Base-by-base conservation (phyloP, 2,888 invertebrate species). In the Hylaea fasciaria region DNA sequence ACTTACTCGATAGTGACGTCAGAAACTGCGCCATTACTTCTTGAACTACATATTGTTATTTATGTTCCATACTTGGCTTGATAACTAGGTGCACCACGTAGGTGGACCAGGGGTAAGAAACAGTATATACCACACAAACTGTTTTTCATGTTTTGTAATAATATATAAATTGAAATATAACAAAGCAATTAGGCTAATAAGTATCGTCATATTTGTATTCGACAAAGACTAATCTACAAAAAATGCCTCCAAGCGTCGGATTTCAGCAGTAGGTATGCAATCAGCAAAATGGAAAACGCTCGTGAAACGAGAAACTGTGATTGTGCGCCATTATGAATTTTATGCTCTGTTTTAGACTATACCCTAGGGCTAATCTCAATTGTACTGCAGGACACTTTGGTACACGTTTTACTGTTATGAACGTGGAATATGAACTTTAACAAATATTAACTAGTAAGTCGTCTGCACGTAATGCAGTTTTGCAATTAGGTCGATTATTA, bases 221-320 rank as follows among this genome's bases (percentile, higher is more conserved):
- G 32, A 45, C 28, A 45, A 29, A 43, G 44, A 48, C 7, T 32
- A 37, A 49, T 50, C 13, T 45, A 45, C n/a, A 49, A 52, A 48
- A 52, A n/a, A 43, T 29, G 13, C 29, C n/a, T 10, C 39, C 29
- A 12, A 17, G 44, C 17, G 44, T 60, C 35, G 17, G 40, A 60
- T 60, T 45, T 77, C 76, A 80, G 77, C 77, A 80, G 79, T 80
- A 73, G 16, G 16, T 22, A n/a, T 74, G 81, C 79, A 80, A 84
- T 80, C 80, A 78, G 71, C 71, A 62, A 82, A 81, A 86, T 86
- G 80, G 84, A 82, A 85, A 83, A 79, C 76, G 77, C 75, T 77
- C 78, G 78, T 46, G 35, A 41, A 60, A 54, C 49, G 35, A 41
- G 78, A 81, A 82, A 80, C 80, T 80, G 76, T 76, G 78, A 78